Evolutionary conservation across 2,888 invertebrate genomes (phyloP).

Genomic region (Zonitis immaculata): DNA sequence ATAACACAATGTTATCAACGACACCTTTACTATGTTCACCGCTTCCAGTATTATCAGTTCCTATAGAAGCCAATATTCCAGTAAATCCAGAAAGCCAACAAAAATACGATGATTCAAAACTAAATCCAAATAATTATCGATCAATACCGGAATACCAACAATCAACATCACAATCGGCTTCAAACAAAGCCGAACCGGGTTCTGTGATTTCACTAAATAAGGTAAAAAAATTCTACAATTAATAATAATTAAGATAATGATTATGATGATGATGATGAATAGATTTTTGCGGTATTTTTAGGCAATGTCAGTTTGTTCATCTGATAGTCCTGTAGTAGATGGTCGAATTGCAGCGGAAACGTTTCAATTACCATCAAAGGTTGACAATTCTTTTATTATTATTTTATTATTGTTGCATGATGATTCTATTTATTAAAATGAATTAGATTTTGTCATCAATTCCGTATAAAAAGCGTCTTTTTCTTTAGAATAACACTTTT

Average conservation of each 20-base stretch:
- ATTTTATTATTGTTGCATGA: slow-evolving; percentile 1
- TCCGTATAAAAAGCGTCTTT: too few species aligned
- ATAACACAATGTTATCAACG: slow-evolving; percentile 51
- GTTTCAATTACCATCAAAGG: slow-evolving; percentile 38
- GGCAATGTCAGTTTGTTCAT: slow-evolving; percentile 53
- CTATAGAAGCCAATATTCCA: slow-evolving; percentile 32
- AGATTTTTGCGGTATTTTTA: slow-evolving; percentile 28
- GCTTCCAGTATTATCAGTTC: slow-evolving; percentile 42
- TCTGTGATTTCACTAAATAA: slow-evolving; percentile 48
- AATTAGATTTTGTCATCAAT: background rate
- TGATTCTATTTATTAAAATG: background rate
- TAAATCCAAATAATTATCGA: too few species aligned
- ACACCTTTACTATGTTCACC: slow-evolving; percentile 62
- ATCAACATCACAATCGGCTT: slow-evolving; percentile 53
- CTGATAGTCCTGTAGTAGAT: slow-evolving; percentile 45
- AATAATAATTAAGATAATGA: background rate
- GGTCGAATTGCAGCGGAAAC: slow-evolving; percentile 41
- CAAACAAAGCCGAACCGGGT: slow-evolving; percentile 55
- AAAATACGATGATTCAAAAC: slow-evolving; percentile 24
- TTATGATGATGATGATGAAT: background rate
- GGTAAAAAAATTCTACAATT: slow-evolving; percentile 28
- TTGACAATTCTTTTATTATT: slow-evolving; percentile 21
- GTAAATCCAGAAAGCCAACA: slow-evolving; percentile 17
- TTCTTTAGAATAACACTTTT: too few species aligned
- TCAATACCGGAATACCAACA: too few species aligned